These are phyloP conservation scores for Halcyon badia DNA, from an alignment of 2,797 vertebrate genomes.

Conservation along the genomic window DNA sequence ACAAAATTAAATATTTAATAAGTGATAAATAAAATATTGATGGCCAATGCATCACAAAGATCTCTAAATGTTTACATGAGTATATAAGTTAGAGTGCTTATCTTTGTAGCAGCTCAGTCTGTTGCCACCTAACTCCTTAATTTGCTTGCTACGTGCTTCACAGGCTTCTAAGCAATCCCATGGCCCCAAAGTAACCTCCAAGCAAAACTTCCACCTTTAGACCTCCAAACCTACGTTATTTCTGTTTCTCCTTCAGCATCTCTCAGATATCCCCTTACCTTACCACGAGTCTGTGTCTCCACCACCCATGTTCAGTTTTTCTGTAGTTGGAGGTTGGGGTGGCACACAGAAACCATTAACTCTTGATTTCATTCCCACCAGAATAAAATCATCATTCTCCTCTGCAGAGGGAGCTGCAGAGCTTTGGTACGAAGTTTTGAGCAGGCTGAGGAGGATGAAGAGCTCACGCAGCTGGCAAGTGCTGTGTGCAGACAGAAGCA, in stretches of 20 bases:
- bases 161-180: neutral
- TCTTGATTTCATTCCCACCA: neutral
- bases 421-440: neutral
- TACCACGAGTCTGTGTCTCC: neutral
- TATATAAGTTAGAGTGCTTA: neutral
- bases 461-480: neutral
- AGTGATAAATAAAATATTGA: constrained; percentile 66
- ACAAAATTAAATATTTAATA: constrained; percentile 67
- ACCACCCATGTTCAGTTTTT: neutral
- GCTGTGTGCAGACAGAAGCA: neutral
- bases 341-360: neutral
- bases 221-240: neutral
- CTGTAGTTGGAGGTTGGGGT: neutral
- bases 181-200: neutral
- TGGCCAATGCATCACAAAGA: constrained; percentile 23
- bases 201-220: neutral
- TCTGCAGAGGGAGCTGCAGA: neutral
- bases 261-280: neutral
- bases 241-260: neutral
- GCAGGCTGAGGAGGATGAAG: neutral
- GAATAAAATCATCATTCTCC: neutral
- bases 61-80: neutral
- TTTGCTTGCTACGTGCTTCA: neutral
- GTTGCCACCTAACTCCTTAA: neutral
- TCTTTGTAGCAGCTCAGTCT: neutral